These are phyloP conservation scores for Chloromyia formosa DNA, from an alignment of 2,888 invertebrate genomes.

Conservation along the genomic window DNA sequence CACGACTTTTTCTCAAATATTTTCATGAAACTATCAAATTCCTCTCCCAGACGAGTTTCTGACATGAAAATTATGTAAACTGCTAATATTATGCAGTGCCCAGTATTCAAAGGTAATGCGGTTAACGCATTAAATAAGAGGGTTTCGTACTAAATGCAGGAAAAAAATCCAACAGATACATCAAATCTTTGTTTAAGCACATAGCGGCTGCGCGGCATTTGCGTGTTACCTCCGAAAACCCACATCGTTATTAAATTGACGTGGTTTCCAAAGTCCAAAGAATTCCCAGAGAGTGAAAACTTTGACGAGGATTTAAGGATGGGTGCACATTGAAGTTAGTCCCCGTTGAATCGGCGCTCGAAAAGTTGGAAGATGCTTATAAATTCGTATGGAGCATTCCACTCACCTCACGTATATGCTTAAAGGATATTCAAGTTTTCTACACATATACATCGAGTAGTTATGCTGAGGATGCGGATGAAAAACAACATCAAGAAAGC, in stretches of 20 bases:
- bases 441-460: neutral
- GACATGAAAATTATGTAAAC: neutral
- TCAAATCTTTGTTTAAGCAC: constrained; percentile 54
- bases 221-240: constrained; percentile 54
- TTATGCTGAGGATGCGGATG: neutral
- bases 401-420: constrained; percentile 1
- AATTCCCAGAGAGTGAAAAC: neutral
- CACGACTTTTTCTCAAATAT: constrained; percentile 4
- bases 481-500: constrained; percentile 9
- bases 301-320: constrained; percentile 28
- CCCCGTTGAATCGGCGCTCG: neutral
- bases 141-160: constrained; percentile 5
- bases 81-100: neutral
- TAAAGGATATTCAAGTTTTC: constrained; percentile 6
- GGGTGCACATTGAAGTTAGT: neutral
- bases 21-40: constrained; percentile 19
- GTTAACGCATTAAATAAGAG: constrained; percentile 21
- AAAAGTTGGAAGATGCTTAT: neutral
- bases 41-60: neutral
- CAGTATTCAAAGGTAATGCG: neutral
- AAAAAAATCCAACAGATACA: constrained; percentile 25
- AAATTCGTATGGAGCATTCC: neutral
- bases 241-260: constrained; percentile 54
- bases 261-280: constrained; percentile 44
- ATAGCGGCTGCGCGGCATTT: constrained; percentile 49